phyloP scores from a whole-genome alignment of 2,797 vertebrate species.

The Erithacus rubecula region DNA sequence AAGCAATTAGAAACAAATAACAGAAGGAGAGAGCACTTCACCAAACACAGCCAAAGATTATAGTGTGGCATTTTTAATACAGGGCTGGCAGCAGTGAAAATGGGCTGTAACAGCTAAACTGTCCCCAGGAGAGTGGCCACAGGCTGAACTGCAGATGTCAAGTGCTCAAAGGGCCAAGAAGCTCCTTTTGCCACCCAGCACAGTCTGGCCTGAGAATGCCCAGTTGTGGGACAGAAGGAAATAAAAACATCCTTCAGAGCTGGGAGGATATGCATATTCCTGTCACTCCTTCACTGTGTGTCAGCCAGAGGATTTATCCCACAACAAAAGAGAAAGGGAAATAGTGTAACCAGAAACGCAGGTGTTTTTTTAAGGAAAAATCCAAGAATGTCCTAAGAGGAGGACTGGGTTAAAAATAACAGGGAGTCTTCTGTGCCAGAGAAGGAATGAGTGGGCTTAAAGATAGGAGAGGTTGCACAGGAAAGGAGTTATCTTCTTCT shows the following conservation, averaged over 20 bases:
- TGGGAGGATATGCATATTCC: background rate
- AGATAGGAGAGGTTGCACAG: background rate
- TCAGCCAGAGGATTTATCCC: background rate
- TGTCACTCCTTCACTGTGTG: background rate
- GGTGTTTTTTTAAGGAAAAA: background rate
- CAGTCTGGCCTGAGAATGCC: background rate
- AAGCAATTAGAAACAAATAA: constrained; percentile 5
- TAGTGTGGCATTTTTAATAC: background rate
- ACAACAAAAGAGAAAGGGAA: background rate
- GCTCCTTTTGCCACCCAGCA: background rate
- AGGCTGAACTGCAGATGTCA: background rate
- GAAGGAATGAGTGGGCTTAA: background rate
- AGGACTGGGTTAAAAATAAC: background rate
- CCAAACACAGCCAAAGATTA: background rate
- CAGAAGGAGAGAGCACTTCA: background rate
- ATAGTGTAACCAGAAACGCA: background rate
- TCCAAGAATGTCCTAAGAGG: background rate
- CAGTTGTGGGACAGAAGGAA: background rate
- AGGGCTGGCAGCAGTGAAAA: background rate
- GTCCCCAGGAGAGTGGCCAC: background rate
- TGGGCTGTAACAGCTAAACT: background rate
- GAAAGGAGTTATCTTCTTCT: background rate
- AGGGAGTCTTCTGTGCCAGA: background rate
- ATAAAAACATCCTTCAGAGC: background rate
- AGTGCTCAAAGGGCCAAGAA: background rate